A percentile compares a stretch with the other conserved stretches of the same genome.
phyloP scores from a whole-genome alignment of 64 coral and sea anemone species.

The Porites australiensis region DNA sequence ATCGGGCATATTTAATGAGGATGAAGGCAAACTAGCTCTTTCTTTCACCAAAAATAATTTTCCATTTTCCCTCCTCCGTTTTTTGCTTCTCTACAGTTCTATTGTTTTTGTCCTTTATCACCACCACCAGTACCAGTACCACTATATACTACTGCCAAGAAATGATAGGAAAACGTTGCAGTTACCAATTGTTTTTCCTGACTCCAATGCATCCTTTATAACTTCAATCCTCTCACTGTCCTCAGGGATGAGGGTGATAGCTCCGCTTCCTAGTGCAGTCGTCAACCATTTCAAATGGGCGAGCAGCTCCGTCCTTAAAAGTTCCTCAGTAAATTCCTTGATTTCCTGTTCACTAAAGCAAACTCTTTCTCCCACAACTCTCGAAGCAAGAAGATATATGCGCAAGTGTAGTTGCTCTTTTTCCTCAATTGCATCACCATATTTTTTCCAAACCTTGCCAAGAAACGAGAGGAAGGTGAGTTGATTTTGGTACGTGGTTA shows the following conservation, averaged over 20 bases:
- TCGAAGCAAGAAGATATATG: neutral
- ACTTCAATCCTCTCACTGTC: neutral
- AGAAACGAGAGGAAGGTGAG: neutral
- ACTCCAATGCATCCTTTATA: neutral
- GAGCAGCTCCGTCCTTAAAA: neutral
- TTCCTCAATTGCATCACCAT: neutral
- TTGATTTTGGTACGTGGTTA: constrained; percentile 13
- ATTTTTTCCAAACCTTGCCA: neutral
- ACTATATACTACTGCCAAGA: no score
- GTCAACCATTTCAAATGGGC: neutral
- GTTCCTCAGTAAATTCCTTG: constrained; percentile 1
- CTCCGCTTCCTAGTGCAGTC: neutral
- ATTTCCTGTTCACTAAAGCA: constrained; percentile 47
- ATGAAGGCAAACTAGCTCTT: no score
- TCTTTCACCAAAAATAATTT: no score
- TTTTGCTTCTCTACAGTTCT: no score
- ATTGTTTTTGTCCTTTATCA: no score
- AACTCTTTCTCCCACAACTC: neutral
- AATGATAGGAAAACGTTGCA: neutral
- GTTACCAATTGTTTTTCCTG: constrained; percentile 4
- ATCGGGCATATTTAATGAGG: no score
- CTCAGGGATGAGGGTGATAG: neutral
- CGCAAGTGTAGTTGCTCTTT: neutral
- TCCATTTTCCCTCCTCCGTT: no score
- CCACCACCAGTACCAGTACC: no score